phyloP scores from a whole-genome alignment of 2,113 vertebrate genomes.

The Bungarus multicinctus region DNA sequence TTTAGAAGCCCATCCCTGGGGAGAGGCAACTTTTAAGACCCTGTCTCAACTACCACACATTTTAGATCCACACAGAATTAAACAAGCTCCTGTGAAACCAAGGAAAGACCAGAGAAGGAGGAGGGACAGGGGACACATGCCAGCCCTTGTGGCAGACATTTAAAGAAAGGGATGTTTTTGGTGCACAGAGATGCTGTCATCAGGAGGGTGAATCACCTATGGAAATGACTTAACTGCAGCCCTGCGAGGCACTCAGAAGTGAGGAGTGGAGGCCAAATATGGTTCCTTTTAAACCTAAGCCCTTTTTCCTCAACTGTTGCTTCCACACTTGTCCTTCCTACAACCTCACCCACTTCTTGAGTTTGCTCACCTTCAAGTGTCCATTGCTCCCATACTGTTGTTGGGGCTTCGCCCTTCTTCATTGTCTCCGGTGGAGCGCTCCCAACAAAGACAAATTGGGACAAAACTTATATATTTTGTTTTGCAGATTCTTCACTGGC shows the following conservation, averaged over 20 bases:
- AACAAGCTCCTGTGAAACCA: too few relatives aligned
- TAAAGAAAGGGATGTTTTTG: constrained; percentile 46
- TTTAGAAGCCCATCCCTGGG: too few relatives aligned
- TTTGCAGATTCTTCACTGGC: neutral
- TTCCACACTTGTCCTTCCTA: neutral
- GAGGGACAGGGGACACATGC: too few relatives aligned
- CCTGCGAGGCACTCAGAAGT: too few relatives aligned
- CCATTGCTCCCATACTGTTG: constrained; percentile 24
- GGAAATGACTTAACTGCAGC: constrained; percentile 73
- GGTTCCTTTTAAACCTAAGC: neutral
- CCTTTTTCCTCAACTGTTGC: neutral
- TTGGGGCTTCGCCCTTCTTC: constrained; percentile 52
- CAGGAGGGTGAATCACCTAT: constrained; percentile 50
- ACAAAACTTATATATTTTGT: neutral
- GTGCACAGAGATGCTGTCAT: constrained; percentile 77
- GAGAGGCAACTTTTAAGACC: too few relatives aligned
- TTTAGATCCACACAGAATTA: too few relatives aligned
- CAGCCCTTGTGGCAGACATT: too few relatives aligned
- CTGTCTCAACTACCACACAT: too few relatives aligned
- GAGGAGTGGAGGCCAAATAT: too few relatives aligned
- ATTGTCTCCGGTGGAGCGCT: constrained; percentile 38
- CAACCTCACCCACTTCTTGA: neutral
- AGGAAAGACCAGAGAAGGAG: too few relatives aligned
- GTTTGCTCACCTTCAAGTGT: constrained; percentile 65
- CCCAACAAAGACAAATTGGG: neutral